A percentile compares a stretch with the other conserved stretches of the same genome.
Evolutionary conservation across 2,888 invertebrate species (phyloP).

Genomic region (Hipparchia semele): DNA sequence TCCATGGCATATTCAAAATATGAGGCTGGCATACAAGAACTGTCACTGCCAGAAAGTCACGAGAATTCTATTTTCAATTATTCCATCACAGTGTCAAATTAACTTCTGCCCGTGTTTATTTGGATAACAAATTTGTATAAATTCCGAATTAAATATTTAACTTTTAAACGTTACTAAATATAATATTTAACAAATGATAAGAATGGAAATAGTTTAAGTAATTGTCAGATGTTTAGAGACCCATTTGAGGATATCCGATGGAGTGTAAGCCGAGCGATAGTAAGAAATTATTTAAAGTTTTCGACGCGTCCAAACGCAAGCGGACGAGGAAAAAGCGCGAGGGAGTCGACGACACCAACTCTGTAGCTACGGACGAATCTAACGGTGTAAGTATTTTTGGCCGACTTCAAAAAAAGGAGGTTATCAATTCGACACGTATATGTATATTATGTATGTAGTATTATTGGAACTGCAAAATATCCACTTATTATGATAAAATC

Average conservation of each 20-base stretch:
- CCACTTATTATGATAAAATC: too few species aligned
- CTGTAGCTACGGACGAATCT: constrained; percentile 65
- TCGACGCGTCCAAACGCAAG: constrained; percentile 67
- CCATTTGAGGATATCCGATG: constrained; percentile 61
- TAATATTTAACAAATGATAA: constrained; percentile 49
- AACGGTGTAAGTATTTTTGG: constrained; percentile 59
- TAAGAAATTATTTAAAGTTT: constrained; percentile 73
- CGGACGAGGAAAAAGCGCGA: constrained; percentile 61
- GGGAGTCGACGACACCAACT: constrained; percentile 59
- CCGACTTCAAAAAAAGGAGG: too few species aligned
- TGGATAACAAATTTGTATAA: constrained; percentile 58
- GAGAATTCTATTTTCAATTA: constrained; percentile 63
- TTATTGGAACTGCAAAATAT: too few species aligned
- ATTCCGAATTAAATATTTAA: constrained; percentile 49
- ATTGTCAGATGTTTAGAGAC: constrained; percentile 57
- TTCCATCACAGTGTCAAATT: constrained; percentile 49
- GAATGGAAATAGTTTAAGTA: constrained; percentile 52
- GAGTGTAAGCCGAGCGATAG: constrained; percentile 73
- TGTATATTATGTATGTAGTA: too few species aligned
- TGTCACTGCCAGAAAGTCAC: constrained; percentile 8
- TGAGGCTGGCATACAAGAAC: constrained; percentile 25
- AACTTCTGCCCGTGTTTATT: constrained; percentile 57
- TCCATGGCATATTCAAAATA: background rate
- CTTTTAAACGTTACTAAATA: constrained; percentile 41
- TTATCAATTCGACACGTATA: too few species aligned